Evolutionary conservation across 2,888 invertebrate genomes (phyloP), one percentile per base, ranked within the genome.

Genomic region (Pseudococcus jackbeardsleyi): DNA sequence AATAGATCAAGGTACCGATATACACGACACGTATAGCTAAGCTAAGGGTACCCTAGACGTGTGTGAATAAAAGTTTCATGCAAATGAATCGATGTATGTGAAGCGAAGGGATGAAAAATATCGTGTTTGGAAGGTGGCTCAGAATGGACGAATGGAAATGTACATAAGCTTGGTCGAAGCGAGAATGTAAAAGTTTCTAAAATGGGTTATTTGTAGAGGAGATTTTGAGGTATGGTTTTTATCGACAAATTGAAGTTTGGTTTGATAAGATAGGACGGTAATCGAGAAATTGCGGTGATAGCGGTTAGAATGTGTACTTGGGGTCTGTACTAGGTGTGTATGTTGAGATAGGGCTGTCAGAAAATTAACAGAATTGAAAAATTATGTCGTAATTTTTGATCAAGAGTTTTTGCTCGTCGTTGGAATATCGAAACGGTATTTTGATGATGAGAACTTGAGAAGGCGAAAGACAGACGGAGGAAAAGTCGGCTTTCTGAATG

Each of bases 1-100:
- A 64, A 64, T 64, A 22, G 64, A 64, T 64, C 64, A 22, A 64
- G 64, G 64, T 64, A 64, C 64, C 22, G 64, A 64, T 64, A 64
- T 64, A 64, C 22, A 19, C 64, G 6, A 64, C 19, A 64, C 22
- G 64, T 22, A 22, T 6, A 19, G 7, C 19, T n/a, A 59, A 42
- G 42, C 42, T n/a, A n/a, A 59, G 19, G 19, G 12, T 64, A 64
- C 64, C 19, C 9, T 5, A 22, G 15, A 64, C 22, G 22, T 22
- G 22, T 15, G 15, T 59, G 19, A 7, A 19, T 46, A 59, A 64
- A 64, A 64, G 19, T 64, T 64, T 5, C 9, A 64, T 54, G 54
- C n/a, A 54, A 54, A 54, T 54, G 54, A 54, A 54, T 54, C 15
- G 15, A n/a, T n/a, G 17, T n/a, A n/a, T n/a, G 15, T 1, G 0